phyloP scores from a whole-genome alignment of 1,140 invertebrate species.

The Eueides isabella region DNA sequence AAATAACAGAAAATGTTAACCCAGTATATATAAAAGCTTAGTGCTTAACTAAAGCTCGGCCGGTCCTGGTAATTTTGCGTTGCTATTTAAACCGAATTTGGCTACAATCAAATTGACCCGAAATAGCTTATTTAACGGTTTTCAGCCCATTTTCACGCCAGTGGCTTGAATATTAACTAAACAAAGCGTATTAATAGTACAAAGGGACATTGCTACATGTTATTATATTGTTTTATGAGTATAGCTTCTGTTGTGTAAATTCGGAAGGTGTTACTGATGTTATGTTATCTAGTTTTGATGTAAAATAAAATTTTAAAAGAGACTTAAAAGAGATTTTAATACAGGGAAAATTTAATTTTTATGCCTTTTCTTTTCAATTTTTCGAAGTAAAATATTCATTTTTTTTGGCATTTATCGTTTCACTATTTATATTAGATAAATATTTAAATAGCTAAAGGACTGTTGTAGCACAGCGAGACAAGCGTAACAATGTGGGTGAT shows the following conservation, averaged over 20 bases:
- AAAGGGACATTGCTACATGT: conserved; percentile 19
- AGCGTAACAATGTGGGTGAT: too few relatives aligned
- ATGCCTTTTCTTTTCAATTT: too few relatives aligned
- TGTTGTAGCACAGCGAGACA: too few relatives aligned
- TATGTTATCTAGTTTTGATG: neutral
- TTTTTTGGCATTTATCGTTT: too few relatives aligned
- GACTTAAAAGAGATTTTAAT: too few relatives aligned
- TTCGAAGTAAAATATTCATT: too few relatives aligned
- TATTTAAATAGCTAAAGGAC: too few relatives aligned
- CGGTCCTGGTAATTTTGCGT: neutral
- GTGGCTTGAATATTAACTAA: conserved; percentile 18
- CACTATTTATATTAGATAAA: too few relatives aligned
- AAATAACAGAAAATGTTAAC: neutral
- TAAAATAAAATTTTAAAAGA: too few relatives aligned
- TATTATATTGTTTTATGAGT: neutral
- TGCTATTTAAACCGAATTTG: conserved; percentile 11
- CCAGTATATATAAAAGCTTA: neutral
- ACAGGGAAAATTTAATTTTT: too few relatives aligned
- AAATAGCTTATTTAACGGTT: conserved; percentile 22
- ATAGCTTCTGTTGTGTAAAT: neutral
- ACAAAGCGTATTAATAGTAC: conserved; percentile 17
- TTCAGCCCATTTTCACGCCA: conserved; percentile 19
- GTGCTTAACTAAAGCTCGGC: neutral
- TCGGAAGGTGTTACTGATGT: neutral
- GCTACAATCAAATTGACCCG: conserved; percentile 8